Evolutionary conservation across 2,113 vertebrate species (phyloP).

Genomic region (Trogon melanurus): DNA sequence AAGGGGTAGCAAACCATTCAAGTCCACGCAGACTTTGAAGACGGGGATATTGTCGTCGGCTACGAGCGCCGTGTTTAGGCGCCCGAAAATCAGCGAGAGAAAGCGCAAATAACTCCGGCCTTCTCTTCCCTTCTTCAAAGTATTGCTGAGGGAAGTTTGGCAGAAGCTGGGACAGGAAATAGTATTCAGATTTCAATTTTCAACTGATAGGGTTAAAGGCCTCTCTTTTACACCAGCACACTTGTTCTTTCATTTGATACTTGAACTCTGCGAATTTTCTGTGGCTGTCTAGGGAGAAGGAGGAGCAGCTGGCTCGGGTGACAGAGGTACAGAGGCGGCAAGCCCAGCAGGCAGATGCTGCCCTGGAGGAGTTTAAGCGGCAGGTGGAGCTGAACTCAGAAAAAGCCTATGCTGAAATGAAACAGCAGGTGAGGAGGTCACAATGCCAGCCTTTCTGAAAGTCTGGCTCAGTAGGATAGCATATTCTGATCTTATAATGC

Average conservation of each 20-base stretch:
- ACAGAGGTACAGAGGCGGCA: constrained; percentile 87
- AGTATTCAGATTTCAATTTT: constrained; percentile 67
- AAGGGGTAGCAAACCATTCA: not conserved
- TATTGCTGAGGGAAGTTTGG: constrained; percentile 53
- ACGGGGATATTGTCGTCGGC: not conserved
- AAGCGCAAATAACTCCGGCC: constrained; percentile 15
- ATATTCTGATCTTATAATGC: constrained; percentile 68
- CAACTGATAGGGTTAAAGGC: constrained; percentile 58
- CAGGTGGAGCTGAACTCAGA: constrained; percentile 94
- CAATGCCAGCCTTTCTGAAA: constrained; percentile 64
- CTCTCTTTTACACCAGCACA: constrained; percentile 56
- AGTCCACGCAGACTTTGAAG: not conserved
- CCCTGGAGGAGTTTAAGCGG: constrained; percentile 92
- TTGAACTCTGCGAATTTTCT: constrained; percentile 71
- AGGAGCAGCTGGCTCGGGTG: constrained; percentile 84
- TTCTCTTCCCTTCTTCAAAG: constrained; percentile 33
- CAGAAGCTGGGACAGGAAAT: constrained; percentile 63
- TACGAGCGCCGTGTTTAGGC: not conserved
- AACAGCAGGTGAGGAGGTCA: constrained; percentile 87
- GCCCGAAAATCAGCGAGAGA: not conserved
- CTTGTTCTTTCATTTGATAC: constrained; percentile 65
- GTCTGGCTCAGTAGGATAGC: constrained; percentile 58
- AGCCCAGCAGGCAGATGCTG: constrained; percentile 89
- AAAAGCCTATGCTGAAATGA: constrained; percentile 91
- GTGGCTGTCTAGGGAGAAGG: constrained; percentile 86